Evolutionary conservation across 2,797 vertebrate species (phyloP).

Genomic region (Sebastes kiyomatsui): DNA sequence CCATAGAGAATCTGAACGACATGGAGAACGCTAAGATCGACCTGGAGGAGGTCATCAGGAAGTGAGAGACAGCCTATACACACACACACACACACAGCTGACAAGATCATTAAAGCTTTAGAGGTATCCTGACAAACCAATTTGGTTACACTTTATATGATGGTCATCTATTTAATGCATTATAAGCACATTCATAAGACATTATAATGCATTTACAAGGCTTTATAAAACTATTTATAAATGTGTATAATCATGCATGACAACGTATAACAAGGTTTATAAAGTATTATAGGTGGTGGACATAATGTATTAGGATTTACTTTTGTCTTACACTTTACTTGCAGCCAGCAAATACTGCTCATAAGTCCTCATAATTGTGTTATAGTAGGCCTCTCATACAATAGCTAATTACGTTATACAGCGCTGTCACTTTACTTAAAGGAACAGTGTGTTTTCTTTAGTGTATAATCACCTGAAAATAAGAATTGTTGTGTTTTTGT

Average conservation of each 20-base stretch:
- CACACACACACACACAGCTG: neutral
- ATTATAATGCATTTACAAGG: no score
- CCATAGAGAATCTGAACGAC: slow-evolving; percentile 77
- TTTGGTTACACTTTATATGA: neutral
- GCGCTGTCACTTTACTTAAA: neutral
- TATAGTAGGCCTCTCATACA: neutral
- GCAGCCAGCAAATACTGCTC: neutral
- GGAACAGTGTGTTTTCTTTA: no score
- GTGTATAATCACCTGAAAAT: no score
- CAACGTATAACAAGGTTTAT: no score
- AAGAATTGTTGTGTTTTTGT: no score
- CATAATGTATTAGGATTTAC: no score
- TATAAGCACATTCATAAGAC: neutral
- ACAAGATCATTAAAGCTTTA: neutral
- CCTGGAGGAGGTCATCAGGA: slow-evolving; percentile 80
- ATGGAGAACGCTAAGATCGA: slow-evolving; percentile 79
- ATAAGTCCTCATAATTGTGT: neutral
- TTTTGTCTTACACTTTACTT: no score
- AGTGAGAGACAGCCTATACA: slow-evolving; percentile 53
- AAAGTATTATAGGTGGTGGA: no score
- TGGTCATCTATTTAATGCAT: neutral
- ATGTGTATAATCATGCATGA: no score
- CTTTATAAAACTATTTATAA: no score
- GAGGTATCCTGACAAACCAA: neutral
- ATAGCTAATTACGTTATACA: neutral